Percentiles rank a stretch among this genome's conserved stretches.
Conservation (phyloP, 2,888 invertebrate species). For the Napeogenes sylphis region DNA sequence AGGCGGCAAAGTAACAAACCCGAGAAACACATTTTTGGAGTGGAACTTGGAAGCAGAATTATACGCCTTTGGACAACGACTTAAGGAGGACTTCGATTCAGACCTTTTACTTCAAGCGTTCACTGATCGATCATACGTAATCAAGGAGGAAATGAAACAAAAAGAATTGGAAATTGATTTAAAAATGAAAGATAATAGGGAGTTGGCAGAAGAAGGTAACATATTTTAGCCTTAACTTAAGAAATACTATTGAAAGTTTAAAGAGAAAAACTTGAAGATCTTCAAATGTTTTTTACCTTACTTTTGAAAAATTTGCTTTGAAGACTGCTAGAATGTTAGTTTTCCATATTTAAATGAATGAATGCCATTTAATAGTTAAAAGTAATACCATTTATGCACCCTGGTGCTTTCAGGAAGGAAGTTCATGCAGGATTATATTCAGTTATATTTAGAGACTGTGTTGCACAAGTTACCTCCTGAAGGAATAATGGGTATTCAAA, state of each 20-base stretch:
- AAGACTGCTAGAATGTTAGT: too few species aligned
- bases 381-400: too few species aligned
- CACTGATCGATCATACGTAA: constrained; percentile 86
- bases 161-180: constrained; percentile 83
- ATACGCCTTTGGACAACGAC: constrained; percentile 90
- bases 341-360: too few species aligned
- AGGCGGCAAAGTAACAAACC: constrained; percentile 72
- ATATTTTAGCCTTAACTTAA: background rate
- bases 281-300: too few species aligned
- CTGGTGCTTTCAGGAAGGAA: constrained; percentile 67
- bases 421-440: constrained; percentile 81
- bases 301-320: too few species aligned
- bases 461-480: constrained; percentile 86
- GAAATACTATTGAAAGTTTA: too few species aligned
- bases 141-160: constrained; percentile 82
- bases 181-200: constrained; percentile 81
- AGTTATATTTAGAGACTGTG: constrained; percentile 81
- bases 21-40: constrained; percentile 82
- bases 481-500: constrained; percentile 82
- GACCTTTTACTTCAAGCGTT: constrained; percentile 86
- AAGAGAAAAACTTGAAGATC: too few species aligned
- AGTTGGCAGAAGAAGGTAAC: constrained; percentile 80
- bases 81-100: constrained; percentile 89
- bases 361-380: too few species aligned
- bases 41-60: constrained; percentile 94